A percentile compares a stretch with the other conserved stretches of the same genome.
phyloP scores from a whole-genome alignment of 2,113 vertebrate species.

The Osmerus eperlanus region DNA sequence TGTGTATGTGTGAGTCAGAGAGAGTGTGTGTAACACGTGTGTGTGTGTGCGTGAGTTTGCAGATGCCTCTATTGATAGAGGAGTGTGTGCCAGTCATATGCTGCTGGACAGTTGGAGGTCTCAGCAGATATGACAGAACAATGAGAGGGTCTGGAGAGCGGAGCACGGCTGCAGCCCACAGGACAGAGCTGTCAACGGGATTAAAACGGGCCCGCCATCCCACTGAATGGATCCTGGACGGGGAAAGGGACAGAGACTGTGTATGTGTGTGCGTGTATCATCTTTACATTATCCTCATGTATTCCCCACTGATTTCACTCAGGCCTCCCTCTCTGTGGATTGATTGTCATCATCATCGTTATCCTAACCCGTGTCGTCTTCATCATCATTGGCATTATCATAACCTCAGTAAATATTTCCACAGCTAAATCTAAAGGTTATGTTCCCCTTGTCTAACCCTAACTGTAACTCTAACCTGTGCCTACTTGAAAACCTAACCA shows the following conservation, averaged over 20 bases:
- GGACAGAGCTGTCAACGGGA: constrained; percentile 56
- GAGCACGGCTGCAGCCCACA: constrained; percentile 20
- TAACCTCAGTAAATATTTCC: no score
- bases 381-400: no score
- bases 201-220: constrained; percentile 29
- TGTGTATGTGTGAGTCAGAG: constrained; percentile 16
- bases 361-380: no score
- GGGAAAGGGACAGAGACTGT: no score
- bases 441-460: no score
- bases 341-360: no score
- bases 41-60: constrained; percentile 19
- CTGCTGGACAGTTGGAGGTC: constrained; percentile 41
- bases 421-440: no score
- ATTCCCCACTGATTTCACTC: no score
- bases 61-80: constrained; percentile 35
- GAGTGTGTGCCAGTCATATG: constrained; percentile 30
- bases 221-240: no score
- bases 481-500: no score
- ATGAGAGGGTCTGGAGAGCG: constrained; percentile 50
- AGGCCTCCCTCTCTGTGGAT: no score
- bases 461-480: no score
- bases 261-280: not conserved
- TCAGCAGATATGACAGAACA: constrained; percentile 54
- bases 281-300: constrained; percentile 8
- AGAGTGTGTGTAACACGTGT: constrained; percentile 24